phyloP scores from a whole-genome alignment of 2,797 vertebrate genomes.

The Sciaenops ocellatus region DNA sequence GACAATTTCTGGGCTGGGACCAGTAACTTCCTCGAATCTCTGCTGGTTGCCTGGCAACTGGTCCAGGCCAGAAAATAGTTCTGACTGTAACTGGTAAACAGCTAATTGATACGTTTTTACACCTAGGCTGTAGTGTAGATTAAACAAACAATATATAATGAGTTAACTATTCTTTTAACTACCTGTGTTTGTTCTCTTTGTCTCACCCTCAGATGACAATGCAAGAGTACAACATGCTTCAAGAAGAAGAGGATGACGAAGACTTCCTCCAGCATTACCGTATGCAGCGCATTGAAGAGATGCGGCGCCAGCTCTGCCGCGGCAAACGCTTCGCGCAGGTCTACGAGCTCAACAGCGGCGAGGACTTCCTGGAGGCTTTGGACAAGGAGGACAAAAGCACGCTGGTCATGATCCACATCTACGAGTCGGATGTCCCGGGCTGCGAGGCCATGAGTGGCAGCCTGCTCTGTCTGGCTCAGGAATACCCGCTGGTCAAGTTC shows the following conservation, averaged over 20 bases:
- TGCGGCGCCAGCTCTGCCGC: conserved; percentile 91
- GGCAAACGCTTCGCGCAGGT: conserved; percentile 93
- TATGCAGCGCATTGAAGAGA: conserved; percentile 96
- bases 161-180: background rate
- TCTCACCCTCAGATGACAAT: conserved; percentile 88
- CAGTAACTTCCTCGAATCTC: background rate
- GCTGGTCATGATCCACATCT: conserved; percentile 96
- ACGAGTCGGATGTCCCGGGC: conserved; percentile 90
- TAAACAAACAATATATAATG: background rate
- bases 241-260: conserved; percentile 91
- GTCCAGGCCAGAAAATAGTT: background rate
- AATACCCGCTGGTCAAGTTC: conserved; percentile 96
- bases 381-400: conserved; percentile 94
- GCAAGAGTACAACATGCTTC: conserved; percentile 91
- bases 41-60: background rate
- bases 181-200: background rate
- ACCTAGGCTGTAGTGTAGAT: background rate
- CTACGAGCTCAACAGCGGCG: conserved; percentile 90
- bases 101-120: background rate
- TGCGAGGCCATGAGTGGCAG: conserved; percentile 95
- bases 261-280: conserved; percentile 95
- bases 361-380: conserved; percentile 93
- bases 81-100: background rate
- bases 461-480: conserved; percentile 93
- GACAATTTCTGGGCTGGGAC: background rate